phyloP scores from a whole-genome alignment of 2,797 vertebrate species.

The Podarcis lilfordi region DNA sequence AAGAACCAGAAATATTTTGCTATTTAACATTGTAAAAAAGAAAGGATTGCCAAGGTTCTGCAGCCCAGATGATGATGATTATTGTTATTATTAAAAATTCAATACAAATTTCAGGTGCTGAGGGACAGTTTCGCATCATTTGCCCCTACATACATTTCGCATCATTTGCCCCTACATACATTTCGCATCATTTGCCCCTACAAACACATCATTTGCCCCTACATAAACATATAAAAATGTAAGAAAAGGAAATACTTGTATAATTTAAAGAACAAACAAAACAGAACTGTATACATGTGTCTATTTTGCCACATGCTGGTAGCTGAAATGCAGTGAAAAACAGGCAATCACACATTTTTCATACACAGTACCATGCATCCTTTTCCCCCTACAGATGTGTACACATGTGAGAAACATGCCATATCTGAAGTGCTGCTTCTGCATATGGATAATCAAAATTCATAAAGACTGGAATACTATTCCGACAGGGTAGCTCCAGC shows the following conservation, averaged over 20 bases:
- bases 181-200: no score
- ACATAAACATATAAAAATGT: neutral
- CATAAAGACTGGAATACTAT: neutral
- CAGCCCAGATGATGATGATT: neutral
- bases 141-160: no score
- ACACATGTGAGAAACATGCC: neutral
- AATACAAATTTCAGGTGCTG: neutral
- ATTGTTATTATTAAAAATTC: neutral
- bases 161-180: no score
- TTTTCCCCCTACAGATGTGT: neutral
- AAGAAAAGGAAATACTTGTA: neutral
- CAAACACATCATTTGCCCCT: neutral
- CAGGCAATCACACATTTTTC: neutral
- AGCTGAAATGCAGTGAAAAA: neutral
- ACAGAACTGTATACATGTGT: neutral
- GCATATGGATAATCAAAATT: neutral
- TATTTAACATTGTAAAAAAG: neutral
- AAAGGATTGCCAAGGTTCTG: constrained; percentile 6
- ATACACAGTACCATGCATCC: neutral
- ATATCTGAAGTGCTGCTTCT: neutral
- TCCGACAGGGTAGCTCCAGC: neutral
- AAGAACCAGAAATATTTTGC: neutral
- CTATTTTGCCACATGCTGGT: neutral
- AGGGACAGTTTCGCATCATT: neutral
- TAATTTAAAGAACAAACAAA: neutral